These are phyloP conservation scores for Yoshiicerus persimilis DNA, from an alignment of 1,140 invertebrate genomes.

Conservation along the genomic window DNA sequence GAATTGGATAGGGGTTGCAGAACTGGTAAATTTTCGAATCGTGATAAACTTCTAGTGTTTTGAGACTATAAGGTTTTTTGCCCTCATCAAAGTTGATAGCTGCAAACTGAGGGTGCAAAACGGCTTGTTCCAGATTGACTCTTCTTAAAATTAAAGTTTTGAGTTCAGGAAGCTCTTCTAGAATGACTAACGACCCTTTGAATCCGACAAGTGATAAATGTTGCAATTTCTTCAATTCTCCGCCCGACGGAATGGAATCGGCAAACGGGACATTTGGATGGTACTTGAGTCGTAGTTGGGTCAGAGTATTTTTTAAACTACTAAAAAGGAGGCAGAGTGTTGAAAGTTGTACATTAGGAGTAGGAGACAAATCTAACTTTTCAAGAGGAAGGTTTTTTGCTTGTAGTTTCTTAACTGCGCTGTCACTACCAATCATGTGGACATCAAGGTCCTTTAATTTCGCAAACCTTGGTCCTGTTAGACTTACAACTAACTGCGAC, in stretches of 20 bases:
- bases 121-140: background rate
- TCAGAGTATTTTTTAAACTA: background rate
- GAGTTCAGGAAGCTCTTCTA: background rate
- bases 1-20: background rate
- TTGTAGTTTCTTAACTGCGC: background rate
- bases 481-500: background rate
- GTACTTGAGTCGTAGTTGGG: background rate
- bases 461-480: background rate
- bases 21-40: background rate
- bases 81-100: background rate
- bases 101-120: background rate
- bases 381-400: background rate
- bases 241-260: background rate
- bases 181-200: slow-evolving; percentile 8
- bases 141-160: background rate
- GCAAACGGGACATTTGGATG: background rate
- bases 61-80: background rate
- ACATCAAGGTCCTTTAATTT: background rate
- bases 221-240: background rate
- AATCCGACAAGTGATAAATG: background rate
- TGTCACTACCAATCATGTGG: background rate
- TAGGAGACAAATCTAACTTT: background rate
- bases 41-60: background rate
- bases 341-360: background rate
- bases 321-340: background rate